A percentile compares a stretch with the other conserved stretches of the same genome.
Evolutionary conservation across 2,797 vertebrate species (phyloP).

Genomic region (Anabacerthia variegaticeps): DNA sequence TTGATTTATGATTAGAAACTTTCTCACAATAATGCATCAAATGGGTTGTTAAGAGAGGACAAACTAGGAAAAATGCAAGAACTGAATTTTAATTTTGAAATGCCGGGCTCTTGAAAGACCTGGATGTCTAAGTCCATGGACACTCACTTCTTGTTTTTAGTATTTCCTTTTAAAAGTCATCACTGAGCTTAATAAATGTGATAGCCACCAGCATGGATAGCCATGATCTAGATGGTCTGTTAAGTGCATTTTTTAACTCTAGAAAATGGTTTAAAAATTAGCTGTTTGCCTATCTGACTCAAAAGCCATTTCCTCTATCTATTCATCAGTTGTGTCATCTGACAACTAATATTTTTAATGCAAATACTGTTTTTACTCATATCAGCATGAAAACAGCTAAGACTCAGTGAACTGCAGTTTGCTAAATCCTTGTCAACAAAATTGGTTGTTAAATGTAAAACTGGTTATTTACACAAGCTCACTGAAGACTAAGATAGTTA

Average conservation of each 20-base stretch:
- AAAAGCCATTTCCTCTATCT: not conserved
- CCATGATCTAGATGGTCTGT: not conserved
- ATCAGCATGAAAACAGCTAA: not conserved
- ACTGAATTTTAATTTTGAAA: not conserved
- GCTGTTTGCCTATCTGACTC: not conserved
- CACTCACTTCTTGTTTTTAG: not conserved
- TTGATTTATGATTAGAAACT: not conserved
- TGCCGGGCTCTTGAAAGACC: not conserved
- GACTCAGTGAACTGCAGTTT: not conserved
- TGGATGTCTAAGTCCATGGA: not conserved
- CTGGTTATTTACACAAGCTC: not conserved
- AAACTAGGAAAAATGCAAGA: not conserved
- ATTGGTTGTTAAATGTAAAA: not conserved
- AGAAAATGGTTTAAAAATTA: not conserved
- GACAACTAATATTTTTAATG: not conserved
- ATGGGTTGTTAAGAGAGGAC: not conserved
- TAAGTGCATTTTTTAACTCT: not conserved
- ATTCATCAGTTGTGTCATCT: not conserved
- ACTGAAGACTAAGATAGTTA: not conserved
- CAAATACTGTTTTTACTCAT: not conserved
- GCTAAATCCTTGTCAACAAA: not conserved
- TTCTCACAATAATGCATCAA: not conserved
- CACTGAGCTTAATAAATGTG: not conserved
- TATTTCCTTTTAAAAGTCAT: not conserved
- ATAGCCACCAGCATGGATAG: not conserved